phyloP scores from a whole-genome alignment of 2,113 vertebrate genomes.

The Telmatochromis sp. region DNA sequence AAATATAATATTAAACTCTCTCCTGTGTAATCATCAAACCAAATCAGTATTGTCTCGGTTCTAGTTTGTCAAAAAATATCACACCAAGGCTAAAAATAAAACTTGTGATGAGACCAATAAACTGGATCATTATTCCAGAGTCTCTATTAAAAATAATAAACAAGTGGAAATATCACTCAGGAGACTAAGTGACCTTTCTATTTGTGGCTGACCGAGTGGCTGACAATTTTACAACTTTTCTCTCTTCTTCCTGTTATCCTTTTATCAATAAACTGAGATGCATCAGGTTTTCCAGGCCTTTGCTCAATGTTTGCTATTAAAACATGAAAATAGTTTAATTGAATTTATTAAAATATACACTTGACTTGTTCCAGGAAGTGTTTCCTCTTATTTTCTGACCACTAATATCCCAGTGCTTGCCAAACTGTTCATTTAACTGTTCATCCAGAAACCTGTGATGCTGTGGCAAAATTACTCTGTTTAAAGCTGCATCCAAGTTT shows the following conservation, averaged over 20 bases:
- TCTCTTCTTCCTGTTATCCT: constrained; percentile 12
- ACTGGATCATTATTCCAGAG: neutral
- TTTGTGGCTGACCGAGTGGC: constrained; percentile 2
- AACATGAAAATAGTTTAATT: neutral
- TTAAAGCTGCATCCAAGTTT: neutral
- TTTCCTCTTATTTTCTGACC: neutral
- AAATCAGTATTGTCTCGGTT: neutral
- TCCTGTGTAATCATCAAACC: neutral
- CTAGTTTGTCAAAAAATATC: neutral
- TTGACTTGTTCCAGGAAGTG: neutral
- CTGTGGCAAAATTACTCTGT: neutral
- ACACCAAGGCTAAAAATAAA: neutral
- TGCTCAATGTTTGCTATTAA: neutral
- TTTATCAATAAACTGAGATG: neutral
- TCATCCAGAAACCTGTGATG: neutral
- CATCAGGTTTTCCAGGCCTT: neutral
- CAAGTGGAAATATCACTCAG: neutral
- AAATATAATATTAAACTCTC: neutral
- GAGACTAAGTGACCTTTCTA: constrained; percentile 40
- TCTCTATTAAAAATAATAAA: constrained; percentile 12
- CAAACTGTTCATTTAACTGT: neutral
- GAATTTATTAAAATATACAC: neutral
- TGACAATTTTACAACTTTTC: constrained; percentile 33
- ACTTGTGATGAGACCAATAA: neutral
- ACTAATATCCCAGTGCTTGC: neutral